Percentiles rank a stretch among this genome's conserved stretches.
Conservation (phyloP, 2,113 vertebrate genomes). For the Vidua macroura region DNA sequence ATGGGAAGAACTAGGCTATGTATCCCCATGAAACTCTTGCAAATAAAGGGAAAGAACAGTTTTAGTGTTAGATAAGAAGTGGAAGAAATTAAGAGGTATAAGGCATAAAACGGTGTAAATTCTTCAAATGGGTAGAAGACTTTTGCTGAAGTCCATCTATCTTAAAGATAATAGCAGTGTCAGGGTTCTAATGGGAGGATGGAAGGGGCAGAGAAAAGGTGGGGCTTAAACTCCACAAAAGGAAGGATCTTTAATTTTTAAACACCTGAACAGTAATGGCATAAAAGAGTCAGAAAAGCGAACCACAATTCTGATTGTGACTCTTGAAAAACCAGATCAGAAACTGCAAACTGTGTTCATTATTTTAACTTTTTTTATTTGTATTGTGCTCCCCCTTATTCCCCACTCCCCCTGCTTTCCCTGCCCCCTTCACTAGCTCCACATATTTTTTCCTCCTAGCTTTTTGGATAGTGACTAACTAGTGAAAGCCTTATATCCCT, state of each 20-base stretch:
- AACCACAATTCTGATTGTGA: neutral
- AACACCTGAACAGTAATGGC: neutral
- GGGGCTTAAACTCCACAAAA: neutral
- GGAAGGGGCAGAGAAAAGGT: neutral
- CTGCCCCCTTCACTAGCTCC: neutral
- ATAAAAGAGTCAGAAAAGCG: neutral
- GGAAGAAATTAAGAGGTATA: neutral
- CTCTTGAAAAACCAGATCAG: neutral
- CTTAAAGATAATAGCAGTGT: neutral
- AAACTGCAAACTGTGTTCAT: neutral
- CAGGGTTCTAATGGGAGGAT: neutral
- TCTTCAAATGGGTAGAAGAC: neutral
- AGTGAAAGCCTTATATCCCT: neutral
- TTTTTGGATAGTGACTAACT: neutral
- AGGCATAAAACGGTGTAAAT: neutral
- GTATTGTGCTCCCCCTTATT: neutral
- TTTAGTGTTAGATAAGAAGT: neutral
- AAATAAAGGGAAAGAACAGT: neutral
- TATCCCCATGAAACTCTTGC: neutral
- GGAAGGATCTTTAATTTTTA: neutral
- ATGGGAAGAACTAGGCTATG: neutral
- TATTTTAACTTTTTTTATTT: neutral
- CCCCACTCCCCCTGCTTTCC: fast-evolving
- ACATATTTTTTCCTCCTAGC: neutral
- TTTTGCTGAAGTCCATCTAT: neutral